phyloP scores from a whole-genome alignment of 1,140 invertebrate species.

The Phthorimaea operculella region DNA sequence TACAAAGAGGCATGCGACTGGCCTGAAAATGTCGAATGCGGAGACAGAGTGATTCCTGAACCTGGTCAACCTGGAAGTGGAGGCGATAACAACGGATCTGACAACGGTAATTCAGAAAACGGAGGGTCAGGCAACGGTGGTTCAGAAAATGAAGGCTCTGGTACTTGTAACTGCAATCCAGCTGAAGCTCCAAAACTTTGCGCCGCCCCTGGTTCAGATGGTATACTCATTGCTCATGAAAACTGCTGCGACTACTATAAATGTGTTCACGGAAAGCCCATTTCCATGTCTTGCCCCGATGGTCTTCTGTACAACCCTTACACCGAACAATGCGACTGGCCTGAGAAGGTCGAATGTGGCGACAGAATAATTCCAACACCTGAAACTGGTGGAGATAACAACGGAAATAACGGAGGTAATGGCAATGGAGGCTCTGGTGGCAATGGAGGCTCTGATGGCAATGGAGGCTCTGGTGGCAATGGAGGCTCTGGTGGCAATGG shows the following conservation, averaged over 20 bases:
- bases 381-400: conserved; percentile 13
- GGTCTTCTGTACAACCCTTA: conserved; percentile 24
- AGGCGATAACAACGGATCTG: background rate
- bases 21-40: no score
- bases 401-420: no score
- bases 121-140: background rate
- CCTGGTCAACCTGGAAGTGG: background rate
- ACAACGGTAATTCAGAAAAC: background rate
- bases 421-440: background rate
- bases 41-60: conserved; percentile 9
- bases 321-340: conserved; percentile 24
- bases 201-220: conserved; percentile 18
- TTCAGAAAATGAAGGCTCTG: background rate
- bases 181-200: conserved; percentile 22
- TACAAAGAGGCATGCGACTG: no score
- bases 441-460: background rate
- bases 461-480: background rate
- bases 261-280: conserved; percentile 21
- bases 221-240: conserved; percentile 31
- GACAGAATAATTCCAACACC: no score
- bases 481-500: no score
- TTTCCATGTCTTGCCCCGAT: conserved; percentile 16
- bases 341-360: conserved; percentile 8
- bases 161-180: conserved; percentile 5
- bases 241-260: conserved; percentile 36